Conservation (phyloP, 2,888 invertebrate species). For the Ypsolopha sequella region DNA sequence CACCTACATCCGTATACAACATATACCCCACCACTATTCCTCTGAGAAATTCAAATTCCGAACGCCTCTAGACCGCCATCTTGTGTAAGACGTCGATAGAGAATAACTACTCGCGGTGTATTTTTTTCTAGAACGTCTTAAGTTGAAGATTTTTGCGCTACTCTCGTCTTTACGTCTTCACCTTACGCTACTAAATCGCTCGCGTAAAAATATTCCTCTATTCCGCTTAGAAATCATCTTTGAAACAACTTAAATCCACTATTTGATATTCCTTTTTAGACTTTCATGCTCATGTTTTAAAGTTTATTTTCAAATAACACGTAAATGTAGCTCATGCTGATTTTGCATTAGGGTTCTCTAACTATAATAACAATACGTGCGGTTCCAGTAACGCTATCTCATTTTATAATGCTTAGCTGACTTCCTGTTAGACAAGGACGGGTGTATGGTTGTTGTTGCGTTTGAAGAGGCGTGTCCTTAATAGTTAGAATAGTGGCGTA, state of each 20-base stretch:
- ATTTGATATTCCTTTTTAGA: no score
- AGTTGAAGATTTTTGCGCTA: constrained; percentile 63
- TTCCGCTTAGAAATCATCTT: constrained; percentile 25
- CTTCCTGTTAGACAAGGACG: constrained; percentile 28
- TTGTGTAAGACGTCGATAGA: constrained; percentile 68
- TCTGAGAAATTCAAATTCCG: constrained; percentile 65
- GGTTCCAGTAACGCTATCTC: constrained; percentile 39
- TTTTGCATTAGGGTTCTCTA: constrained; percentile 20
- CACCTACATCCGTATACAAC: constrained; percentile 22
- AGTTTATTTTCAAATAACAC: background rate
- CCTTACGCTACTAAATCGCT: constrained; percentile 63
- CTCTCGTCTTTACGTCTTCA: constrained; percentile 62
- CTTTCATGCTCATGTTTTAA: no score
- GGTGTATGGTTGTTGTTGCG: constrained; percentile 21
- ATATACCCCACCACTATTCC: constrained; percentile 56
- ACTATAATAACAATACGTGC: constrained; percentile 62
- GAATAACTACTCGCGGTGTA: constrained; percentile 56
- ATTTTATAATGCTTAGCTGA: constrained; percentile 21
- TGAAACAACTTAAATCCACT: constrained; percentile 16
- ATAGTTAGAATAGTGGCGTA: constrained; percentile 59
- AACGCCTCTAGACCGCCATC: constrained; percentile 63
- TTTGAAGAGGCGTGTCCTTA: constrained; percentile 40
- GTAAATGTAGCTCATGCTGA: constrained; percentile 15
- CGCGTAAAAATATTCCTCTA: constrained; percentile 61
- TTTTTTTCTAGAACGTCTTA: constrained; percentile 67